Conservation (phyloP, 1,140 invertebrate species). For the Archegozetes longisetosus region DNA sequence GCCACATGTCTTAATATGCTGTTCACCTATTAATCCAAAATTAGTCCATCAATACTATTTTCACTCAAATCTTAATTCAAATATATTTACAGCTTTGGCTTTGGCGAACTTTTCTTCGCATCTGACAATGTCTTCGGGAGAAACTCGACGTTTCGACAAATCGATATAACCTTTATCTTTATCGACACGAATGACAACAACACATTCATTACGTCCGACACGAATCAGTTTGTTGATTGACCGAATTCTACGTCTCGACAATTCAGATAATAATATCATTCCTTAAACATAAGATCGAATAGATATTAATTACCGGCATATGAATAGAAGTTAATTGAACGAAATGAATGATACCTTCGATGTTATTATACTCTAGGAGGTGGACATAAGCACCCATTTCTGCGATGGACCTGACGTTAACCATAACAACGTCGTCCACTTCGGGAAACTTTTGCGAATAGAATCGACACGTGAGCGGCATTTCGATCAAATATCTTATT, state of each 20-base stretch:
- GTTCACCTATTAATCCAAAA: constrained; percentile 38
- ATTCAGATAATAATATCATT: constrained; percentile 59
- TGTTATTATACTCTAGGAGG: constrained; percentile 95
- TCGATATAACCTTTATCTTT: constrained; percentile 99
- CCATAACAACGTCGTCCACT: constrained; percentile 98
- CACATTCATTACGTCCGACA: constrained; percentile 95
- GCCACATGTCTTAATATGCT: constrained; percentile 94
- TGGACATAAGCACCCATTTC: constrained; percentile 99
- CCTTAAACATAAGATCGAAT: constrained; percentile 16
- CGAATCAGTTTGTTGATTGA: constrained; percentile 99
- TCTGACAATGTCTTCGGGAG: constrained; percentile 90
- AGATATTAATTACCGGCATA: neutral
- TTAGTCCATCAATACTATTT: neutral
- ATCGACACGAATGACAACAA: constrained; percentile 97
- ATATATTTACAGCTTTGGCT: constrained; percentile 72
- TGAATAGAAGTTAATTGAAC: neutral
- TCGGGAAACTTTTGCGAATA: constrained; percentile 96
- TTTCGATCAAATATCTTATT: too few species aligned
- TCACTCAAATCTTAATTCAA: constrained; percentile 8
- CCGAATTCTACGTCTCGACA: constrained; percentile 92
- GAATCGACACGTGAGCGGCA: constrained; percentile 73
- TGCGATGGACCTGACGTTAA: constrained; percentile 92
- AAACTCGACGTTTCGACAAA: constrained; percentile 94
- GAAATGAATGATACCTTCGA: constrained; percentile 76
- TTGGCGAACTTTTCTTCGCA: constrained; percentile 97